Conservation (phyloP, 2,113 vertebrate species). For the Oreochromis niloticus region DNA sequence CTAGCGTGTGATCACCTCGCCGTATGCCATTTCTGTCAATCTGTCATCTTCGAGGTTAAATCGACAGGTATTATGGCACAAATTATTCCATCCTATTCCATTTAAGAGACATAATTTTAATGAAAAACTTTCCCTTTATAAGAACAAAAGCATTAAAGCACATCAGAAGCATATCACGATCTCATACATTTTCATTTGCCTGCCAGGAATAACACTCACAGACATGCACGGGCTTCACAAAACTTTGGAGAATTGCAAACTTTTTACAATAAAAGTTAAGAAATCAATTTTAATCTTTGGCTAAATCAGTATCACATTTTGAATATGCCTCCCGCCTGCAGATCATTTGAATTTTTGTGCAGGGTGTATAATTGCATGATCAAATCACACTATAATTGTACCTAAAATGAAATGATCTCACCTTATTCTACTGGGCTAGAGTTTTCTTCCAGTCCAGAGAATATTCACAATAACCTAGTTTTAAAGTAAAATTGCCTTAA, state of each 20-base stretch:
- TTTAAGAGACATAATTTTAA: not conserved
- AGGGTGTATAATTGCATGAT: conserved; percentile 7
- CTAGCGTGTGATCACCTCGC: not conserved
- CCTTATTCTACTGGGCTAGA: not conserved
- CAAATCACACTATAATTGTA: not conserved
- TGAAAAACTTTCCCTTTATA: not conserved
- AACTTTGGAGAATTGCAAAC: not conserved
- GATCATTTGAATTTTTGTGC: not conserved
- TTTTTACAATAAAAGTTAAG: not conserved
- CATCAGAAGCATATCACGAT: not conserved
- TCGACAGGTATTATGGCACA: not conserved
- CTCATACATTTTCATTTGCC: not conserved
- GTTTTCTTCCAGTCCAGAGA: not conserved
- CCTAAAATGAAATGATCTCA: conserved; percentile 16
- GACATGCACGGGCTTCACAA: not conserved
- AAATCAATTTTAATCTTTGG: conserved; percentile 31
- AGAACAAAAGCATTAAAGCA: not conserved
- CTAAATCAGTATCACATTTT: not conserved
- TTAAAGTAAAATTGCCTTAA: not conserved
- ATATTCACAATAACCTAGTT: conserved; percentile 3
- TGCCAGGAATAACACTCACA: not conserved
- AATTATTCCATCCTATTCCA: not conserved
- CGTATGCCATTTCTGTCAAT: conserved; percentile 7
- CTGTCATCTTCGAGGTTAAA: conserved; percentile 3
- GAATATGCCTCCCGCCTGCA: not conserved